phyloP scores from a whole-genome alignment of 2,888 invertebrate species.

The Meandrusa payeni region DNA sequence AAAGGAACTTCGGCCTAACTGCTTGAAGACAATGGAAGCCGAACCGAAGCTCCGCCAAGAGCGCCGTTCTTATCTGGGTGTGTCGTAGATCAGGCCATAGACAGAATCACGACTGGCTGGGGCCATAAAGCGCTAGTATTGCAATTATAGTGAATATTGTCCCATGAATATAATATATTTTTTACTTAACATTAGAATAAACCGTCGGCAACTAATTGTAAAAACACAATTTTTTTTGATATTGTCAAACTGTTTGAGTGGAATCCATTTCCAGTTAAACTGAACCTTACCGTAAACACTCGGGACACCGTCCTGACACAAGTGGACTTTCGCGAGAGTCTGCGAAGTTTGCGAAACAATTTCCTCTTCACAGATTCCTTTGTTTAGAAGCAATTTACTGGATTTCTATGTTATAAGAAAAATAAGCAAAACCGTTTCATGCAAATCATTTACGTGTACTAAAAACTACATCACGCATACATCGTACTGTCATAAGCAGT shows the following conservation, averaged over 20 bases:
- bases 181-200: no score
- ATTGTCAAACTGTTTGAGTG: neutral
- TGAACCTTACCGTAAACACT: neutral
- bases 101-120: no score
- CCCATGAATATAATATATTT: no score
- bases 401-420: conserved; percentile 6
- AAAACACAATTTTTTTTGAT: no score
- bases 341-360: conserved; percentile 5
- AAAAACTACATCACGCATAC: neutral
- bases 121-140: no score
- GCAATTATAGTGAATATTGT: no score
- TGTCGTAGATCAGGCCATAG: no score
- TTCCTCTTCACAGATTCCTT: conserved; percentile 1
- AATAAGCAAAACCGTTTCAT: neutral
- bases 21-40: no score
- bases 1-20: no score
- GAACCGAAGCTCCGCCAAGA: no score
- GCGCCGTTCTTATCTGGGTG: no score
- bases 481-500: neutral
- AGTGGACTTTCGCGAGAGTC: neutral
- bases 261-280: neutral
- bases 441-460: neutral
- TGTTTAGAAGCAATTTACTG: neutral
- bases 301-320: neutral
- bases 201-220: no score